These are phyloP conservation scores for Urechis unicinctus DNA, from an alignment of 2,888 invertebrate genomes.

Conservation along the genomic window DNA sequence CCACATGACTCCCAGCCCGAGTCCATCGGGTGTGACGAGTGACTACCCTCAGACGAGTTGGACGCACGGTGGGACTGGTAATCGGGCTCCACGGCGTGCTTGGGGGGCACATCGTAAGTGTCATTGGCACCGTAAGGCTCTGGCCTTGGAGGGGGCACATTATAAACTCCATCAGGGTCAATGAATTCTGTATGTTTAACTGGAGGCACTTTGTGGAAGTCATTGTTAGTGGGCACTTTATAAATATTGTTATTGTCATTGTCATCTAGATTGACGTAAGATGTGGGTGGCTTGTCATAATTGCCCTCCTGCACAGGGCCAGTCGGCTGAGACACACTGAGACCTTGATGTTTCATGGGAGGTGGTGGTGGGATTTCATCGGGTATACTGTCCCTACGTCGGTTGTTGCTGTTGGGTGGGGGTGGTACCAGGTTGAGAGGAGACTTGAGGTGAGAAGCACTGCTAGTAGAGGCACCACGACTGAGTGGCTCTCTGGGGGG, in stretches of 20 bases:
- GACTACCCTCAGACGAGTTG: not conserved
- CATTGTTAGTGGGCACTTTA: not conserved
- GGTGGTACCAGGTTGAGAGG: too few relatives aligned
- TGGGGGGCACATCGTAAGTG: not conserved
- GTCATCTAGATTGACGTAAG: conserved; percentile 3
- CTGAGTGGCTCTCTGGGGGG: too few relatives aligned
- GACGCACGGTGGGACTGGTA: too few relatives aligned
- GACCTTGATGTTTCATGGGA: not conserved
- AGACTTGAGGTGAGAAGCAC: too few relatives aligned
- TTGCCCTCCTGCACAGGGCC: not conserved
- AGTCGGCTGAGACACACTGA: not conserved
- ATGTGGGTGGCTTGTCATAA: conserved; percentile 4
- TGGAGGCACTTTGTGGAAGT: conserved; percentile 4
- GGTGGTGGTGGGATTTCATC: not conserved
- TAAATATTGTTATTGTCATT: conserved; percentile 2
- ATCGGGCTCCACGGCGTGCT: not conserved
- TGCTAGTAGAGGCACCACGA: too few relatives aligned
- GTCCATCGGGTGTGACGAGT: not conserved
- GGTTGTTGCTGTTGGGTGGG: too few relatives aligned
- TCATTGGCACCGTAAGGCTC: not conserved
- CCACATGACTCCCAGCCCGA: not conserved
- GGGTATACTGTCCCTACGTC: too few relatives aligned
- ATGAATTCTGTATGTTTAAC: not conserved
- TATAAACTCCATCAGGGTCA: not conserved
- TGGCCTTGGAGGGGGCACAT: not conserved